Evolutionary conservation across 1,140 invertebrate genomes (phyloP), one percentile per base, ranked within the genome.

Genomic region (Platorchestia sp.): DNA sequence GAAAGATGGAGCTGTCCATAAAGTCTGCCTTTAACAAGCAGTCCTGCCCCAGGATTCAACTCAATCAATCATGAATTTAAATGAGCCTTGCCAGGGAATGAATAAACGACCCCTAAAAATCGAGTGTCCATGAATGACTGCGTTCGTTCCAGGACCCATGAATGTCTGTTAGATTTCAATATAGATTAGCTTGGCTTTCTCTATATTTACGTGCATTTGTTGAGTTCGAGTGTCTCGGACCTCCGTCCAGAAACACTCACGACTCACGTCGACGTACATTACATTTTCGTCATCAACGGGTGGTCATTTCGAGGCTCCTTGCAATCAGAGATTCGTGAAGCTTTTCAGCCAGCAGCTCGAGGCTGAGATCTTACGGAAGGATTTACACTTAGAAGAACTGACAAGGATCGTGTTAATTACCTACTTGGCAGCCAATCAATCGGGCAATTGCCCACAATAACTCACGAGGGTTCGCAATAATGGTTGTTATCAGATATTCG

Each of bases 21-120:
- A 93, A 93, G 43, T 93, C 91, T 14, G 91, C 45, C 91, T 45
- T 93, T 93, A 93, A 44, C 91, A 45, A 45, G 41, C 91, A 47
- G 44, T 93, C 43, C 91, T 93, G 91, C 91, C 45, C 44, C 91
- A 93, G 44, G 91, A 93, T 93, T 93, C 91, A 93, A 93, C 91
- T 93, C 91, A 93, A 93, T 93, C 91, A 93, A 93, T 93, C 91
- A 93, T 93, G 91, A 93, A 93, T 93, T 93, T 47, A 89, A 89
- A 89, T 89, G 87, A 89, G 87, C 87, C 87, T 89, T 89, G 87
- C 43, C 87, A 89, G 43, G n/a, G 87, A 43, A 89, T 42, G 87
- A 89, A 89, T 89, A 89, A 42, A 89, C 87, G n/a, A 19, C 87
- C 41, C 10, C 87, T 42, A 89, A 89, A 89, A 75, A 42, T 44